phyloP scores from a whole-genome alignment of 2,888 invertebrate genomes.

The Trachelus troglodyta region DNA sequence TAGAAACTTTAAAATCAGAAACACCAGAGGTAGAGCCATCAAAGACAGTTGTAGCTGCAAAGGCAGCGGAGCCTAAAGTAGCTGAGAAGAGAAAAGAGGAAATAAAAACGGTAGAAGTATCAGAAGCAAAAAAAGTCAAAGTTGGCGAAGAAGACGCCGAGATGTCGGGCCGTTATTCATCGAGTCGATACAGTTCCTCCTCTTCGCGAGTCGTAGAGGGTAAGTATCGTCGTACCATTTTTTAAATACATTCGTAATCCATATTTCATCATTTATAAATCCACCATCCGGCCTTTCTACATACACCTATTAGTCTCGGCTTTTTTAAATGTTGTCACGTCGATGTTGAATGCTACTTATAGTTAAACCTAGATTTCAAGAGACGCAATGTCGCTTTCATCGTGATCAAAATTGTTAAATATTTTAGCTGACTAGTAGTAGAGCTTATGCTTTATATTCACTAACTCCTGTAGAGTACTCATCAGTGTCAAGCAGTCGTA shows the following conservation, averaged over 20 bases:
- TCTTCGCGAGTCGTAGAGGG: slow-evolving; percentile 75
- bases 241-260: no score
- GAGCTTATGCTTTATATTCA: no score
- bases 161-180: slow-evolving; percentile 66
- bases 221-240: slow-evolving; percentile 47
- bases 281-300: no score
- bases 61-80: slow-evolving; percentile 31
- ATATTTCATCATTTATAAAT: no score
- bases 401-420: no score
- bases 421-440: no score
- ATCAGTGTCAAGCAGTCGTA: slow-evolving; percentile 61
- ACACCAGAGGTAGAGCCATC: slow-evolving; percentile 27
- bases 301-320: no score
- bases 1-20: slow-evolving; percentile 31
- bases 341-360: no score
- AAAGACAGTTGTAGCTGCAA: slow-evolving; percentile 20
- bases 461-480: slow-evolving; percentile 55
- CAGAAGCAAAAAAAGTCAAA: slow-evolving; percentile 46
- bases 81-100: slow-evolving; percentile 43
- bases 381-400: no score
- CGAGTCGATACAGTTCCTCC: slow-evolving; percentile 72
- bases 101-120: slow-evolving; percentile 31
- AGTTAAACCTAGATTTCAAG: no score
- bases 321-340: no score
- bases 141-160: slow-evolving; percentile 49